phyloP scores from a whole-genome alignment of 2,113 vertebrate species.

The Lagopus muta region DNA sequence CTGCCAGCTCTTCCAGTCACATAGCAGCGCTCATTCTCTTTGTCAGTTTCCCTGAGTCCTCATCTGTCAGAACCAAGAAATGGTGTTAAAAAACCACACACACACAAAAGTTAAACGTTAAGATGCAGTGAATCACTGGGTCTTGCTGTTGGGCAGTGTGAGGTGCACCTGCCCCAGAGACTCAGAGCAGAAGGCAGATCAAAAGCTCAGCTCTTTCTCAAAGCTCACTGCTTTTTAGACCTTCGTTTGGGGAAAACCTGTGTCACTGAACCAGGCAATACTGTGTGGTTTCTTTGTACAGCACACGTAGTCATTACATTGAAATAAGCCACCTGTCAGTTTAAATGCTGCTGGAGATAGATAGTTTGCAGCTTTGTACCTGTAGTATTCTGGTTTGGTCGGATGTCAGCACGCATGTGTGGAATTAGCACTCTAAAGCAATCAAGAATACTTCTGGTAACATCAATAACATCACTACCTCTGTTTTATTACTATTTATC shows the following conservation, averaged over 20 bases:
- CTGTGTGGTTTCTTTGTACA: not conserved
- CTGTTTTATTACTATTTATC: not conserved
- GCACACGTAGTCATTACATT: not conserved
- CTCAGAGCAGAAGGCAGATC: not conserved
- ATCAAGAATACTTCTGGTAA: not conserved
- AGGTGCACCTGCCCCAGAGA: accelerated
- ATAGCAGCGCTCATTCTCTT: not conserved
- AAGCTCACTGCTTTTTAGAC: not conserved
- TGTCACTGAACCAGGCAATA: accelerated
- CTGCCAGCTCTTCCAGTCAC: conserved; percentile 15
- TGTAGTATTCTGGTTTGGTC: not conserved
- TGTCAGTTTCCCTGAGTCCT: not conserved
- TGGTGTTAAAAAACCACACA: not conserved
- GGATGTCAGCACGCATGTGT: not conserved
- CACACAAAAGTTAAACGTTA: not conserved
- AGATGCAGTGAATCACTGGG: accelerated
- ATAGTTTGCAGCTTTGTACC: not conserved
- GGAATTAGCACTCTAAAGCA: not conserved
- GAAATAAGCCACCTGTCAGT: not conserved
- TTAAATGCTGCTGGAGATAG: not conserved
- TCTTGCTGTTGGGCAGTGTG: not conserved
- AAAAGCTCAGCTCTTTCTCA: not conserved
- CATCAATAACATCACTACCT: not conserved
- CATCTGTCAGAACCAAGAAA: not conserved
- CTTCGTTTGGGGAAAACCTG: not conserved